A percentile compares a stretch with the other conserved stretches of the same genome.
phyloP scores from a whole-genome alignment of 2,888 invertebrate species.

The Antheraea yamamai region DNA sequence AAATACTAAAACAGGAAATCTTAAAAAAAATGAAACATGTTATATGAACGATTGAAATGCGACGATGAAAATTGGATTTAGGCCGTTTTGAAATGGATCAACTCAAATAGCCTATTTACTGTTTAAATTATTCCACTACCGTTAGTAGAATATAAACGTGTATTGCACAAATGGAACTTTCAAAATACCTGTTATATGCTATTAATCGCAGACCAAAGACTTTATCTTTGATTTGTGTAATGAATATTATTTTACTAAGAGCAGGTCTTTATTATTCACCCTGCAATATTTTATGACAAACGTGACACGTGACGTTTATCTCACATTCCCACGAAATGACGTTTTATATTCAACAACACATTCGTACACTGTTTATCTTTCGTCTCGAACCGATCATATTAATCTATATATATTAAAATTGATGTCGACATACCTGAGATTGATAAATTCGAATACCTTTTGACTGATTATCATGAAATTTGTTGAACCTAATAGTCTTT shows the following conservation, averaged over 20 bases:
- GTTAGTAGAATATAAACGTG: neutral
- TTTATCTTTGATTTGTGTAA: neutral
- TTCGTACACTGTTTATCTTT: neutral
- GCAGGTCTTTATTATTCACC: neutral
- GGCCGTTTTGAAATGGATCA: too few relatives aligned
- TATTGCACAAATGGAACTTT: neutral
- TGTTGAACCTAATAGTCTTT: too few relatives aligned
- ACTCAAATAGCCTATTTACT: neutral
- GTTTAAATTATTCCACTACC: neutral
- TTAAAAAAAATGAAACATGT: too few relatives aligned
- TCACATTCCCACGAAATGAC: neutral
- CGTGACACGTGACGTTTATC: neutral
- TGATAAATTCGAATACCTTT: too few relatives aligned
- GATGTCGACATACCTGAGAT: too few relatives aligned
- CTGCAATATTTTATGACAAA: neutral
- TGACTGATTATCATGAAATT: too few relatives aligned
- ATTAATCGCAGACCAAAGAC: neutral
- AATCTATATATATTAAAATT: too few relatives aligned
- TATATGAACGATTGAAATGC: too few relatives aligned
- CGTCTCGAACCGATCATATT: neutral
- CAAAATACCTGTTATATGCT: neutral
- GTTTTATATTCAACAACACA: neutral
- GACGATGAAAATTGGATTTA: too few relatives aligned
- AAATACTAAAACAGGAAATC: too few relatives aligned
- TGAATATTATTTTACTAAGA: neutral